phyloP scores from a whole-genome alignment of 2,113 vertebrate species.

The Aldabrachelys gigantea region DNA sequence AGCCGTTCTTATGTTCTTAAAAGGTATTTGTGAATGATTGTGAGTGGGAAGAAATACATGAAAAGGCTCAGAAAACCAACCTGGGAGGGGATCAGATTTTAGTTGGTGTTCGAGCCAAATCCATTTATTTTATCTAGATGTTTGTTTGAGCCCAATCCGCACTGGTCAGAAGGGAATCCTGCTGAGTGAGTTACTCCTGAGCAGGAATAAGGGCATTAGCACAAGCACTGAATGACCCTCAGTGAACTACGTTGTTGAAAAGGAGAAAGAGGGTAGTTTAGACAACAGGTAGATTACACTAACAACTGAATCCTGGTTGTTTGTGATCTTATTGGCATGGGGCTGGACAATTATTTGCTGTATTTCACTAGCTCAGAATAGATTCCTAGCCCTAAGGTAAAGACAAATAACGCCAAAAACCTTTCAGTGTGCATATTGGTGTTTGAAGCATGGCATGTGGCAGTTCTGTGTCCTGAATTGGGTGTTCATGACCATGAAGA shows the following conservation, averaged over 20 bases:
- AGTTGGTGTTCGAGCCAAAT: background rate
- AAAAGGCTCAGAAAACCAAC: background rate
- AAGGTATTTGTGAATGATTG: background rate
- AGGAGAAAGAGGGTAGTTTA: background rate
- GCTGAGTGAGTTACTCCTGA: background rate
- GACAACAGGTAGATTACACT: background rate
- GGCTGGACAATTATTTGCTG: background rate
- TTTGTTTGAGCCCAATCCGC: background rate
- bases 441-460: background rate
- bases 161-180: background rate
- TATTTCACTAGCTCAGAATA: background rate
- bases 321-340: background rate
- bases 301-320: background rate
- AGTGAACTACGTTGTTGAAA: background rate
- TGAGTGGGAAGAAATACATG: background rate
- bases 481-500: accelerated
- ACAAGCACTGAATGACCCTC: background rate
- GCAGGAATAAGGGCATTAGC: background rate
- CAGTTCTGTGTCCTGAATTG: background rate
- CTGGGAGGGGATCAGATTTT: background rate
- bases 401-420: background rate
- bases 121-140: background rate
- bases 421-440: background rate
- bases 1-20: background rate
- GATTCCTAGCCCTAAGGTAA: background rate